Conservation (phyloP, 2,113 vertebrate species). For the Tetrao urogallus region DNA sequence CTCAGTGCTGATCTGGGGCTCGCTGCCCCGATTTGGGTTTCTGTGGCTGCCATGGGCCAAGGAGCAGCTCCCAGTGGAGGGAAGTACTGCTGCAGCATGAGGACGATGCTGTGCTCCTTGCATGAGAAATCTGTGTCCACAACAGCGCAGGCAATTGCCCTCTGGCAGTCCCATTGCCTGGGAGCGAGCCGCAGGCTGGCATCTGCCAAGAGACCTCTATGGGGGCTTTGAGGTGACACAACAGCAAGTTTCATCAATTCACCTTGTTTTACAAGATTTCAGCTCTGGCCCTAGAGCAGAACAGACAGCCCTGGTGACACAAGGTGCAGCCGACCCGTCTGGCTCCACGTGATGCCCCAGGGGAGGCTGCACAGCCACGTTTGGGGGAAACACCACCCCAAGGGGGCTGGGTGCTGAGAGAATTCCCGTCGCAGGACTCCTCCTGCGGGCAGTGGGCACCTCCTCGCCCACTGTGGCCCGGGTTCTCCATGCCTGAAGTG, state of each 20-base stretch:
- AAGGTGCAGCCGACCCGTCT: neutral
- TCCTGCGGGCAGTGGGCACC: neutral
- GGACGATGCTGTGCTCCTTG: neutral
- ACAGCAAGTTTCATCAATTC: neutral
- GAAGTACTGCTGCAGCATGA: neutral
- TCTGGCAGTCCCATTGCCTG: neutral
- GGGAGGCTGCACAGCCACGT: neutral
- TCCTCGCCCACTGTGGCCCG: neutral
- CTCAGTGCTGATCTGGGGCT: neutral
- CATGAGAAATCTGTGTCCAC: neutral
- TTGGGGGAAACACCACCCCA: neutral
- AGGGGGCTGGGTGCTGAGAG: neutral
- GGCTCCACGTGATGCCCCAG: neutral
- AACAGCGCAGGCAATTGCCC: too few relatives aligned
- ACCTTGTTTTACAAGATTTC: neutral
- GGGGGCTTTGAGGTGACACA: neutral
- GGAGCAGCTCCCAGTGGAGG: neutral
- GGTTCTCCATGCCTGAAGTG: fast-evolving
- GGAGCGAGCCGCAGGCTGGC: neutral
- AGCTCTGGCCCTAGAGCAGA: neutral
- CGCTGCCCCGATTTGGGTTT: neutral
- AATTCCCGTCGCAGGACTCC: neutral
- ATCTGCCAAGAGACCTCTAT: neutral
- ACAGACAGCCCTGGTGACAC: neutral
- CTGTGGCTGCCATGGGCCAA: neutral